Conservation (phyloP, 2,797 vertebrate species). For the Coccyzus lansbergi region DNA sequence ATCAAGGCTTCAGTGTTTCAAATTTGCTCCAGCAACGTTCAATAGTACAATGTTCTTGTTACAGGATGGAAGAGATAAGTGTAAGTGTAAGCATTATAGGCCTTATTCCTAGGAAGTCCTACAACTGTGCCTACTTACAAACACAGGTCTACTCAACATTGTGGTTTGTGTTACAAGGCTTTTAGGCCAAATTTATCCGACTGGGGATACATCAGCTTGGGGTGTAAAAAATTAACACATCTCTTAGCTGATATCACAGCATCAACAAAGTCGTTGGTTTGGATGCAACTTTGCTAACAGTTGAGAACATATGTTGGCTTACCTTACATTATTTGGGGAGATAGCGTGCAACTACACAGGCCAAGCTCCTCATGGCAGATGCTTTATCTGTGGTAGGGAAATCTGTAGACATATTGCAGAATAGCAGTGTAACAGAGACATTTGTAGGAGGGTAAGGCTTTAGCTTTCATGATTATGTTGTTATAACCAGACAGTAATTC, state of each 20-base stretch:
- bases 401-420: slow-evolving; percentile 34
- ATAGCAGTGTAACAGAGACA: slow-evolving; percentile 11
- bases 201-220: background rate
- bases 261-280: slow-evolving; percentile 18
- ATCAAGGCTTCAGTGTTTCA: background rate
- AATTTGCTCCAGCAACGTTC: background rate
- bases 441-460: background rate
- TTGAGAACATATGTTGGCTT: slow-evolving; percentile 24
- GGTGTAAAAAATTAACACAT: background rate
- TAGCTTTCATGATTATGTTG: background rate
- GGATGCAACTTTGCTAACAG: slow-evolving; percentile 14
- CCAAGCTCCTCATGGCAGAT: slow-evolving; percentile 50
- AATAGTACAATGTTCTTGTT: background rate
- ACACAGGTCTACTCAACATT: background rate
- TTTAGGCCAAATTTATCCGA: background rate
- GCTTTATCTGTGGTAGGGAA: slow-evolving; percentile 1
- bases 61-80: background rate
- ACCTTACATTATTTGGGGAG: background rate
- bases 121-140: background rate
- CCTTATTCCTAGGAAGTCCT: background rate
- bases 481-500: background rate
- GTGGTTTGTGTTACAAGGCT: background rate
- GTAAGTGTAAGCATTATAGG: background rate
- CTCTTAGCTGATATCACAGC: background rate
- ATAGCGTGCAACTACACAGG: background rate